Conservation (phyloP, 2,113 vertebrate species). For the Oceanites oceanicus region DNA sequence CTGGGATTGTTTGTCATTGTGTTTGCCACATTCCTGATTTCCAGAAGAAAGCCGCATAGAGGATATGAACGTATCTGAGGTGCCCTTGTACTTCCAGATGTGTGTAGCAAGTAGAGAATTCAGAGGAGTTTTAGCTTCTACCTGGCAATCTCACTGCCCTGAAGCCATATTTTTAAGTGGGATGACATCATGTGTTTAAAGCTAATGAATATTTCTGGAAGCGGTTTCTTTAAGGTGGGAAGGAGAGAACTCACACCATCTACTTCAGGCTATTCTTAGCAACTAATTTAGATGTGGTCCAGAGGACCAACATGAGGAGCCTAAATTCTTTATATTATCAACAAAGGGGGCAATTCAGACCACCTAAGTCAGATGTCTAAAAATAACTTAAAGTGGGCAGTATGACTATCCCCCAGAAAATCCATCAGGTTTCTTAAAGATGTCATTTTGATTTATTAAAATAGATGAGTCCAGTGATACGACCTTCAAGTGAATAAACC, state of each 20-base stretch:
- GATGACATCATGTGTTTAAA: not conserved
- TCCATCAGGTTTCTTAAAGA: not conserved
- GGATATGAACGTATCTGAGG: slow-evolving; percentile 79
- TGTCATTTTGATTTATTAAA: not conserved
- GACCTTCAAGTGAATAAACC: not conserved
- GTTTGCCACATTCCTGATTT: slow-evolving; percentile 73
- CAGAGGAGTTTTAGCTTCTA: not conserved
- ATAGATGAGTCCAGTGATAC: not conserved
- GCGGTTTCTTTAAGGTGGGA: not conserved
- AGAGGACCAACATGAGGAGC: not conserved
- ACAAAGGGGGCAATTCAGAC: not conserved
- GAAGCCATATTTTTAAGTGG: not conserved
- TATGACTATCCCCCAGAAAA: not conserved
- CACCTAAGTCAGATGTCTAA: not conserved
- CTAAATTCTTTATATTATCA: not conserved
- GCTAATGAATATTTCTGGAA: not conserved
- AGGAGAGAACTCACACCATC: not conserved
- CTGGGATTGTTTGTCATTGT: slow-evolving; percentile 75
- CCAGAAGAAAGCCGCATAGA: slow-evolving; percentile 69
- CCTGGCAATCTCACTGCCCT: not conserved
- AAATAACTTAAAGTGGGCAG: not conserved
- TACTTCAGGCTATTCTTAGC: not conserved
- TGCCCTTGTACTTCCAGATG: not conserved
- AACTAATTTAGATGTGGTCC: not conserved
- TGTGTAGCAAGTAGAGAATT: not conserved